Evolutionary conservation across 2,888 invertebrate species (phyloP), one percentile per base, ranked within the genome.

Genomic region (Pollenia griseotomentosa): DNA sequence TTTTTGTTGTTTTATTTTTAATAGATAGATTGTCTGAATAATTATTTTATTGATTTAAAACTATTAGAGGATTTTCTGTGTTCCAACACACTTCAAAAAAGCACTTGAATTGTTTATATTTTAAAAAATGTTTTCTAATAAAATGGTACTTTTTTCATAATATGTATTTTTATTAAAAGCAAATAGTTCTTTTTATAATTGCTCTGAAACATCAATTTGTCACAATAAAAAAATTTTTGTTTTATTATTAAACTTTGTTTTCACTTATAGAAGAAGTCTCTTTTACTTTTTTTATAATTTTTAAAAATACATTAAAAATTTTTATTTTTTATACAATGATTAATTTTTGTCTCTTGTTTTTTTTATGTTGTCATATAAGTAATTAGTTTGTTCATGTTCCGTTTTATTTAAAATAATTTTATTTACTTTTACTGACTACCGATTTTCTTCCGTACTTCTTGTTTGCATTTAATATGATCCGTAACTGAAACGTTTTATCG

Each of bases 401-500:
- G 59, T 71, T 61, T 71, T 59, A 33, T 33, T 6, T 33, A 33
- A 5, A 33, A 33, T 6, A 33, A 33, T 33, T 33, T 33, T 33
- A 33, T 33, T 33, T 33, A 3, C 33, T 33, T 44, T 44, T 66
- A 12, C 61, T 71, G 48, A 65, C 23, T 84, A 65, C 14, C 7
- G 11, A 9, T 16, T 40, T 33, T 33, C 42, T 48, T 66, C 33
- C 68, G 65, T 77, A 90, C 89, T 90, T 90, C 90, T 90, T 89
- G 83, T 87, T 85, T 74, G 89, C 87, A 78, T 88, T 90, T 89
- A 82, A 86, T 86, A 79, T 90, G 88, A 89, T 89, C 88, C 89
- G 88, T 84, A 68, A 92, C 91, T 92, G 90, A 90, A 90, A 88
- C 88, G 82, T 40, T 73, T 53, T 78, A 73, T 46, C 46, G 65